Evolutionary conservation across 2,797 vertebrate genomes (phyloP), one percentile per base, ranked within the genome.

Genomic region (Lateolabrax maculatus): DNA sequence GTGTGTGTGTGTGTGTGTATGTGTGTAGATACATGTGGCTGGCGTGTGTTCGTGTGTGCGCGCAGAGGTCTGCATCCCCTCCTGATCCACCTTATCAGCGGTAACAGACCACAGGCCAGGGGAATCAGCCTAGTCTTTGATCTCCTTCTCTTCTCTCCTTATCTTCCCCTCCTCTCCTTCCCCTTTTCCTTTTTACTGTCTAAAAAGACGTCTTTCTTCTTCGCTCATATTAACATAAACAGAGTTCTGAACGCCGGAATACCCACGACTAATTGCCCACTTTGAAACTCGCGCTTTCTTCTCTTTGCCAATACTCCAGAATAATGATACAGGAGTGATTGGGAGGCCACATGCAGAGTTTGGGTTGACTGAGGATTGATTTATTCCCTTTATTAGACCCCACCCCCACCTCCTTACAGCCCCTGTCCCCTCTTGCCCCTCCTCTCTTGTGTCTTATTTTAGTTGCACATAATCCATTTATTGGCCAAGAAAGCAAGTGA

Each of bases 41-140:
- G 51, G n/a, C 53, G 39, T 71, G 55, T 62, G 55, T 53, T 12
- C 5, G 65, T 44, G 75, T 46, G 37, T 3, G 5, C 1, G 9
- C 7, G 13, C 29, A 9, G 21, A 58, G 37, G 52, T 83, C 70
- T 68, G 21, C 52, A 63, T 77, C 74, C 25, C 53, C 53, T 48
- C 41, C 83, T 85, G 80, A 92, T 91, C 84, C 79, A 89, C 81
- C 88, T 92, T 93, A 94, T 94, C 92, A 89, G 86, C n/a, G 23
- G 36, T 27, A 89, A 57, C 91, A 93, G 88, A 92, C 87, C 88
- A 81, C 75, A 76, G 87, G 66, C 77, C 78, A 61, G 66, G 80
- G 80, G 71, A 89, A 74, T 78, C 71, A 75, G 66, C 75, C 63
- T 63, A 2, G 16, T 71, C 80, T 90, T 88, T 90, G 75, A 86